phyloP scores from a whole-genome alignment of 2,797 vertebrate species.

The Syngnathus rostellatus region DNA sequence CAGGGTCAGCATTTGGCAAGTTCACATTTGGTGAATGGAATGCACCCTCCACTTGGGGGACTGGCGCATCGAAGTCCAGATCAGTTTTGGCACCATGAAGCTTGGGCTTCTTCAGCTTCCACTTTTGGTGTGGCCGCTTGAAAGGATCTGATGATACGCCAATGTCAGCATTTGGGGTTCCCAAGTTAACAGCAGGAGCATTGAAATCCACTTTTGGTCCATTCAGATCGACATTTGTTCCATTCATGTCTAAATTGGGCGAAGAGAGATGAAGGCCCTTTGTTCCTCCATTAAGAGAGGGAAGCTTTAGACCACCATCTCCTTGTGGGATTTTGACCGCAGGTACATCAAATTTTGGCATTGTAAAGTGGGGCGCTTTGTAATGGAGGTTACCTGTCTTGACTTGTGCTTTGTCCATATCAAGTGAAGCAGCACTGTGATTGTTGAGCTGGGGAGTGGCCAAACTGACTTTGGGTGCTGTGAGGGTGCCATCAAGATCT shows the following conservation, averaged over 20 bases:
- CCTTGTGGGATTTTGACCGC: conserved; percentile 24
- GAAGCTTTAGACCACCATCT: conserved; percentile 22
- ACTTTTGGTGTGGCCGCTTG: conserved; percentile 46
- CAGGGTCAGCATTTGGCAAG: conserved; percentile 41
- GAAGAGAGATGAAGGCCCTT: conserved; percentile 30
- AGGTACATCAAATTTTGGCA: conserved; percentile 58
- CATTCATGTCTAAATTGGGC: conserved; percentile 32
- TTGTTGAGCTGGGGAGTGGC: conserved; percentile 38
- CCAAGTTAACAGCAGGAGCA: conserved; percentile 35
- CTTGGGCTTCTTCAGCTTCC: conserved; percentile 51
- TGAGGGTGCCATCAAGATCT: conserved; percentile 43
- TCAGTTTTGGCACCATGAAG: conserved; percentile 44
- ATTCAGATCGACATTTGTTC: conserved; percentile 31
- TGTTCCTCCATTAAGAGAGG: conserved; percentile 28
- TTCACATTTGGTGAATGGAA: conserved; percentile 44
- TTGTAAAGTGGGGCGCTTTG: conserved; percentile 50
- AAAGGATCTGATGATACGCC: conserved; percentile 35
- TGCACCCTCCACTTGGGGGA: conserved; percentile 44
- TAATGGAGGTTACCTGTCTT: conserved; percentile 26
- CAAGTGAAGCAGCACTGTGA: conserved; percentile 39
- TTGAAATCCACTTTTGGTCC: conserved; percentile 45
- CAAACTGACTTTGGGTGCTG: conserved; percentile 40
- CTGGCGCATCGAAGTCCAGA: conserved; percentile 24
- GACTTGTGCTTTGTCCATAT: conserved; percentile 42
- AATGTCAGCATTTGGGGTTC: conserved; percentile 31